Percentiles rank a stretch among this genome's conserved stretches.
These are phyloP conservation scores for Psophia crepitans DNA, from an alignment of 2,113 vertebrate genomes.

Conservation along the genomic window DNA sequence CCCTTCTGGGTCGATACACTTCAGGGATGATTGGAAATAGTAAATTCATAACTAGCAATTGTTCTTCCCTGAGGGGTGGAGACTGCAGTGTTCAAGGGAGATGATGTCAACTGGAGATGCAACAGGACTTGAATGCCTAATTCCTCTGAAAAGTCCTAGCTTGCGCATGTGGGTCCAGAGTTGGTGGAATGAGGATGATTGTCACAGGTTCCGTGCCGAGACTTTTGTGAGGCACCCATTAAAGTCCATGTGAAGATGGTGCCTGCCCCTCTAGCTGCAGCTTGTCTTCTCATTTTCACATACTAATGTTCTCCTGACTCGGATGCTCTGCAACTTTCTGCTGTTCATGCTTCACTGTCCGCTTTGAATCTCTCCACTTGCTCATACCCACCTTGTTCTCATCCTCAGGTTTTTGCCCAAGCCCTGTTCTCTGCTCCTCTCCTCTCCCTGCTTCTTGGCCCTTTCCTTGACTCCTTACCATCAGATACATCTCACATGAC, in stretches of 20 bases:
- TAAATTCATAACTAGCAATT: background rate
- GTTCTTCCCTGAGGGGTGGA: background rate
- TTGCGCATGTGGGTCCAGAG: background rate
- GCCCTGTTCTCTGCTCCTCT: too few relatives aligned
- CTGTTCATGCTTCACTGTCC: background rate
- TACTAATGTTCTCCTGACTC: background rate
- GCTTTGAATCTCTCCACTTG: background rate
- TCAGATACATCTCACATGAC: background rate
- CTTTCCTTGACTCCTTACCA: background rate
- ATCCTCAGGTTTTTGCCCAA: background rate
- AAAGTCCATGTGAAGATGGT: background rate
- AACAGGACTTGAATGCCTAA: background rate
- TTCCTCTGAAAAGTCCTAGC: background rate
- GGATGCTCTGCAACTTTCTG: background rate
- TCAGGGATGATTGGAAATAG: background rate
- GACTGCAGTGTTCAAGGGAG: too few relatives aligned
- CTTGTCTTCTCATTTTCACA: background rate
- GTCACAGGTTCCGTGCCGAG: too few relatives aligned
- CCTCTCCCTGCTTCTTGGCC: background rate
- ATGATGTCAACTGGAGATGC: background rate
- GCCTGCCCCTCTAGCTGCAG: background rate
- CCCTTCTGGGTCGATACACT: background rate
- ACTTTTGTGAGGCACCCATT: background rate
- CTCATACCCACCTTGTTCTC: background rate
- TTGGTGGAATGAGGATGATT: background rate